Conservation (phyloP, 2,888 invertebrate genomes). For the Macrosiphum euphorbiae region DNA sequence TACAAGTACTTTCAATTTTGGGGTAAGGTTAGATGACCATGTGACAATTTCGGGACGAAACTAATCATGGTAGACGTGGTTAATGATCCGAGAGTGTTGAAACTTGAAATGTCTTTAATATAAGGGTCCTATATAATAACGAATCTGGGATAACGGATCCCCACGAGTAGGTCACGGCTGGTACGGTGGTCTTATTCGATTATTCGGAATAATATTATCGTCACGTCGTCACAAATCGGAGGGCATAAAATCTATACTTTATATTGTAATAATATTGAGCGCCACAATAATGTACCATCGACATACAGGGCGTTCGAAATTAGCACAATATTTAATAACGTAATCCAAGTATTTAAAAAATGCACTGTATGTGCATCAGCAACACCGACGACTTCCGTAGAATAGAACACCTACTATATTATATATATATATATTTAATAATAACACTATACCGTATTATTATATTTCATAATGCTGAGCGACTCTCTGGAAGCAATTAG, state of each 20-base stretch:
- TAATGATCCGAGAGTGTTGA: background rate
- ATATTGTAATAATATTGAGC: too few relatives aligned
- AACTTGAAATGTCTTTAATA: background rate
- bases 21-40: background rate
- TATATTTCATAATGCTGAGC: background rate
- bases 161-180: background rate
- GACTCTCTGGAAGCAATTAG: slow-evolving; percentile 7
- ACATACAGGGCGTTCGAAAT: background rate
- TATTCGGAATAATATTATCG: background rate
- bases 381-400: background rate
- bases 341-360: background rate
- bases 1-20: background rate
- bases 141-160: background rate
- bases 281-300: background rate
- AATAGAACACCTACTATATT: background rate
- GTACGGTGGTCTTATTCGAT: background rate
- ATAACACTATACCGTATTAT: background rate
- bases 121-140: background rate
- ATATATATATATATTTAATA: background rate
- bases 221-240: background rate
- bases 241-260: background rate
- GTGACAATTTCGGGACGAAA: background rate
- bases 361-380: background rate
- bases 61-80: background rate
- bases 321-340: background rate